Evolutionary conservation across 2,113 vertebrate genomes (phyloP), one percentile per base, ranked within the genome.

Genomic region (Rana temporaria): DNA sequence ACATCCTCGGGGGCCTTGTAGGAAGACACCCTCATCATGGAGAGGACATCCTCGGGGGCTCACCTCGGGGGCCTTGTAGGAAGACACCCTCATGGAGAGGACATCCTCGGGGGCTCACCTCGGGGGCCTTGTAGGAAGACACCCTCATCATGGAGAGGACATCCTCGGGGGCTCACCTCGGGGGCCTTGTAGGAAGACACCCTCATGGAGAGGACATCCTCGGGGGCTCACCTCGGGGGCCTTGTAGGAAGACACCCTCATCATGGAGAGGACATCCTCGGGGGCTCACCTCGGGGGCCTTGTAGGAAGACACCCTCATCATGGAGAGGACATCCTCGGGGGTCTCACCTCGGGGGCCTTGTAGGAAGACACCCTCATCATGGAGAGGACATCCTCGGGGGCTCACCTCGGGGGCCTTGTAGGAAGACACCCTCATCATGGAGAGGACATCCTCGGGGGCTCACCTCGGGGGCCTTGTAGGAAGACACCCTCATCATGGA

Each of bases 11-110:
- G 16, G 0, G 26, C 52, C 4, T 60, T 32, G 38, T 60, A n/a
- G 18, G 9, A 17, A 4, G 6, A 17, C 16, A 91, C 90, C 53
- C 96, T 92, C 89, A 99, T 90, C 88, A 95, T 95, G 69, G 82
- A 88, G 84, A 96, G 84, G 85, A 99, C 92, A n/a, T 99, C 96
- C 86, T 98, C 96, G n/a, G n/a, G n/a, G n/a, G n/a, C n/a, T n/a
- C n/a, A n/a, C n/a, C 81, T 48, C 17, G 8, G 30, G 16, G 0
- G 26, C 52, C 4, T 60, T 32, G 38, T 60, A n/a, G 18, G 9
- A 17, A 4, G 6, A 17, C 16, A 91, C 90, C 53, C 96, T 90
- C 88, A 95, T 95, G 69, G 82, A 88, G 84, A 96, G 84, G 85
- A 99, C 92, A n/a, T 99, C 96, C 86, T 98, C 96, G n/a, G n/a